A percentile compares a stretch with the other conserved stretches of the same genome.
phyloP scores from a whole-genome alignment of 2,797 vertebrate species.

The Cyclura pinguis region DNA sequence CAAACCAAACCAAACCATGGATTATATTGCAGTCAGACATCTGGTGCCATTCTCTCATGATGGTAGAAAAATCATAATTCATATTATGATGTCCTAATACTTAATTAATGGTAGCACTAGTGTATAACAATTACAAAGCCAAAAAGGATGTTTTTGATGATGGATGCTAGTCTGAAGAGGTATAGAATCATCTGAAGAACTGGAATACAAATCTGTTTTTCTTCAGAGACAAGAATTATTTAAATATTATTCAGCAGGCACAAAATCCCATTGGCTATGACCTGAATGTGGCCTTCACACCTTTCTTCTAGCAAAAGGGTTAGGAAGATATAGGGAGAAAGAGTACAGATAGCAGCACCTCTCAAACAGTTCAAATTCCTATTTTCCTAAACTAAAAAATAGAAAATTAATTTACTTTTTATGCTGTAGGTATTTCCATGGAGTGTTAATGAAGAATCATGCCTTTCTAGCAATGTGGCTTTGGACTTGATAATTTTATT shows the following conservation, averaged over 20 bases:
- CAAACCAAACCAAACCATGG: too few relatives aligned
- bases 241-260: neutral
- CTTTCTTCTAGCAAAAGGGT: neutral
- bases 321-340: neutral
- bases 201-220: neutral
- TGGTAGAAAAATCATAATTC: neutral
- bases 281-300: neutral
- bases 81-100: neutral
- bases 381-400: neutral
- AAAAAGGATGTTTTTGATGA: too few relatives aligned
- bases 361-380: neutral
- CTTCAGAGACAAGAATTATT: neutral
- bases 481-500: neutral
- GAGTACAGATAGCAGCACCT: neutral
- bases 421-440: neutral
- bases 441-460: neutral
- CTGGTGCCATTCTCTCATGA: neutral
- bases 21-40: neutral
- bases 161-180: too few relatives aligned
- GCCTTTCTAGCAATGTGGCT: neutral
- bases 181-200: neutral
- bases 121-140: too few relatives aligned
- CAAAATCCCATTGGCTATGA: neutral
- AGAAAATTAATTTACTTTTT: neutral
- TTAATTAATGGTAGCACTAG: too few relatives aligned